phyloP scores from a whole-genome alignment of 2,113 vertebrate genomes.

The Patagioenas fasciata region DNA sequence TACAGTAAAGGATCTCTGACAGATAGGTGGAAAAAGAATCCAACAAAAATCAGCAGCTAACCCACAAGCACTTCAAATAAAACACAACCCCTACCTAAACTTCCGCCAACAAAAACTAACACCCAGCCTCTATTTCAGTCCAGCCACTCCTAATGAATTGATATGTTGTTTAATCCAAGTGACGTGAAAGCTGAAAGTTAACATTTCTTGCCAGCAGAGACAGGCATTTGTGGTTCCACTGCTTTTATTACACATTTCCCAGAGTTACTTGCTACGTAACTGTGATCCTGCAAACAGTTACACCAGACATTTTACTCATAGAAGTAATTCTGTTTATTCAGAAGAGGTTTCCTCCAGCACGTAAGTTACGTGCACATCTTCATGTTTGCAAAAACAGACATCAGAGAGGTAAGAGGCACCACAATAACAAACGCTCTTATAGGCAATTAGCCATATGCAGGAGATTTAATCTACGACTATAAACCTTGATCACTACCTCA shows the following conservation, averaged over 20 bases:
- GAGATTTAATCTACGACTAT: neutral
- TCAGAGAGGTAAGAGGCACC: neutral
- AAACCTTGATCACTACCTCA: constrained; percentile 8
- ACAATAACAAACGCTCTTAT: neutral
- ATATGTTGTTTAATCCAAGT: constrained; percentile 5
- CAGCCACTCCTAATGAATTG: constrained; percentile 10
- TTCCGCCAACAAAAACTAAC: constrained; percentile 31
- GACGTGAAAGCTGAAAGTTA: neutral
- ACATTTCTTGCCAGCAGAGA: constrained; percentile 3
- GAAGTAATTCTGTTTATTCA: neutral
- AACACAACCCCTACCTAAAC: constrained; percentile 22
- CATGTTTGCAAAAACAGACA: neutral
- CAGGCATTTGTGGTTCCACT: neutral
- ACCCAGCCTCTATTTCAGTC: neutral
- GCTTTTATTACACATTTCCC: neutral
- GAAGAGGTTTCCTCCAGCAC: neutral
- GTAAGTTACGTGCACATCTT: neutral
- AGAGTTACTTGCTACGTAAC: neutral
- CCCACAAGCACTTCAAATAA: constrained; percentile 55
- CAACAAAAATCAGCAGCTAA: constrained; percentile 37
- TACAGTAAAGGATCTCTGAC: neutral
- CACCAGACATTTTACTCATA: neutral
- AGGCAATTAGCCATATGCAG: constrained; percentile 34
- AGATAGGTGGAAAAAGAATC: constrained; percentile 12
- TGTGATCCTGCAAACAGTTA: neutral